A percentile compares a stretch with the other conserved stretches of the same genome.
These are phyloP conservation scores for Phyllostomus discolor DNA, from an alignment of 2,113 vertebrate species.

Conservation along the genomic window DNA sequence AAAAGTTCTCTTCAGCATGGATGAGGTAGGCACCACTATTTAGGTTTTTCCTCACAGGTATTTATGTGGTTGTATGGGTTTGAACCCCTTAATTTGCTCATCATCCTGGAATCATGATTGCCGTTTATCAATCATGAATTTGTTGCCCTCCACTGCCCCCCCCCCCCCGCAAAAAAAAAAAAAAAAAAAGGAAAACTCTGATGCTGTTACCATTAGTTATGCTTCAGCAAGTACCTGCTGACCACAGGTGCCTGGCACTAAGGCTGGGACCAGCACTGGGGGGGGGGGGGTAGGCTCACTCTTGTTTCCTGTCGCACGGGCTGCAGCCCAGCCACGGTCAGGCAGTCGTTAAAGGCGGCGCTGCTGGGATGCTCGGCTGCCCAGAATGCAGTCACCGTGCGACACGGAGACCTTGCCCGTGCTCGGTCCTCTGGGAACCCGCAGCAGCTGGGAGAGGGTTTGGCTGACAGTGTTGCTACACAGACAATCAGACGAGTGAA, in stretches of 20 bases:
- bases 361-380: neutral
- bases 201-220: neutral
- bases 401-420: neutral
- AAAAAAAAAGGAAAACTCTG: neutral
- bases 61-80: neutral
- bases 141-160: neutral
- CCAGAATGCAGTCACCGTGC: neutral
- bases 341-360: neutral
- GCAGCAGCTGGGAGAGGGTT: neutral
- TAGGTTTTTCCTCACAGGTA: neutral
- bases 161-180: neutral
- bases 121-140: neutral
- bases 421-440: neutral
- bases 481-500: neutral
- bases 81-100: neutral
- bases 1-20: neutral
- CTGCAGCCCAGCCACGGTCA: neutral
- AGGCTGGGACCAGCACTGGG: neutral
- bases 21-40: neutral
- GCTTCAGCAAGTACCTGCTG: neutral
- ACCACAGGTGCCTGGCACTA: neutral
- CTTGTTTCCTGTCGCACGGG: constrained; percentile 1
- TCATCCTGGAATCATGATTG: neutral
- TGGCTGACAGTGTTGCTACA: neutral
- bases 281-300: neutral